Evolutionary conservation across 2,113 vertebrate genomes (phyloP), one percentile per base, ranked within the genome.

Genomic region (Upupa epops): DNA sequence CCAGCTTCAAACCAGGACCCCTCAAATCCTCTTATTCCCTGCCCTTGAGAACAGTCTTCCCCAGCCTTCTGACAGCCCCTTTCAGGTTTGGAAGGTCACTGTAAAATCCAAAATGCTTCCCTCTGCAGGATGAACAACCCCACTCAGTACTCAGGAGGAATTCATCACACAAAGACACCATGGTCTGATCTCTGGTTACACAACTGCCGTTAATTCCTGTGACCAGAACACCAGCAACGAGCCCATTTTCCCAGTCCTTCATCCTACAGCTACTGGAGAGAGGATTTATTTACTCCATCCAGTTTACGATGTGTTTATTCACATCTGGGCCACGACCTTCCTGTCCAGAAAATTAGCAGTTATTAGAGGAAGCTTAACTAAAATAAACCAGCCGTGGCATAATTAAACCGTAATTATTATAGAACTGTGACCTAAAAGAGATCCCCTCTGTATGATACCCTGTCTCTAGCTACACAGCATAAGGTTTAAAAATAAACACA

Each of bases 271-370:
- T 72, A 17, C 46, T 26, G 24, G 8, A 60, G 21, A 72, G 55
- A 4, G 36, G 77, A 55, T 87, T 87, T 94, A 86, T 85, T 94
- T 89, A 90, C 71, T 74, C 46, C 49, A 56, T 22, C 42, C 40
- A 29, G 59, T 95, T 95, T 93, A 96, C 2, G 2, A 75, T 0
- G 59, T 92, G 86, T 94, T 96, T 91, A 94, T 84, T 80, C 65
- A 31, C 89, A 36, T 65, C 84, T 12, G 7, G 28, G 8, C 54
- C 26, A 1, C 63, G 90, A 93, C 83, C 93, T 51, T 87, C 90
- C 37, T 5, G 69, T 18, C 1, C 24, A 37, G 88, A 79, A 86
- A 95, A 92, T 79, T 17, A 87, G 74, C 86, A 79, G 64, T 87
- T 85, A 63, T 86, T 89, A 93, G 49, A 54, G 28, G 25, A 7